These are phyloP conservation scores for Gambusia affinis DNA, from an alignment of 2,113 vertebrate genomes.

Conservation along the genomic window DNA sequence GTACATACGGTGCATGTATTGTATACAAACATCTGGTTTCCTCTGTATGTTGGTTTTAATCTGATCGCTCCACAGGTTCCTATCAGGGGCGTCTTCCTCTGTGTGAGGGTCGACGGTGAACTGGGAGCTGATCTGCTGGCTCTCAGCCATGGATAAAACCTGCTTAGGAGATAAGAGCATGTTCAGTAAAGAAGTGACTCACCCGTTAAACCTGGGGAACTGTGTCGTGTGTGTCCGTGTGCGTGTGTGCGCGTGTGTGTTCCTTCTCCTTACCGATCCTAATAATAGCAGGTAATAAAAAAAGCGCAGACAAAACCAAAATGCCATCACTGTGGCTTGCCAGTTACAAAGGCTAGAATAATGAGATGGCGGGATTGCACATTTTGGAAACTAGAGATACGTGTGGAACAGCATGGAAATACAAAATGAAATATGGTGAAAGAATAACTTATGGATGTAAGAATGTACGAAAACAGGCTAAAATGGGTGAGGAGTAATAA, in stretches of 20 bases:
- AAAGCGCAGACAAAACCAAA: conserved; percentile 62
- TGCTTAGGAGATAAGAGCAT: conserved; percentile 68
- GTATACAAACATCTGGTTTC: neutral
- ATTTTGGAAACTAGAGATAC: conserved; percentile 29
- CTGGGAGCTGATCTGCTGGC: conserved; percentile 33
- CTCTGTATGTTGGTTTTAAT: conserved; percentile 36
- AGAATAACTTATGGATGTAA: conserved; percentile 1
- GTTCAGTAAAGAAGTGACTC: conserved; percentile 74
- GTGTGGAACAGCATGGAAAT: conserved; percentile 25
- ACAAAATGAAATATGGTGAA: conserved; percentile 7
- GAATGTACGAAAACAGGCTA: conserved; percentile 2
- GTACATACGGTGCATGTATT: neutral
- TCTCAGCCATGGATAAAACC: conserved; percentile 59
- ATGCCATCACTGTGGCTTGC: conserved; percentile 46
- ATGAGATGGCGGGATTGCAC: conserved; percentile 23
- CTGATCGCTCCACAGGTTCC: conserved; percentile 46
- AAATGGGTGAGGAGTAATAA: conserved; percentile 1
- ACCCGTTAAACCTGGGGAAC: conserved; percentile 66
- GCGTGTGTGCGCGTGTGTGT: conserved; percentile 13
- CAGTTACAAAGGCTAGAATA: conserved; percentile 62
- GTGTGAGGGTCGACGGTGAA: conserved; percentile 27
- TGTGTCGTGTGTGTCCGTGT: neutral
- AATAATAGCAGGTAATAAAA: conserved; percentile 76
- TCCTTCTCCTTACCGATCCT: conserved; percentile 46
- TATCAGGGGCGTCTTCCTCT: conserved; percentile 37